A percentile compares a stretch with the other conserved stretches of the same genome.
Evolutionary conservation across 2,113 vertebrate genomes (phyloP).

Genomic region (Rhipidura dahli): DNA sequence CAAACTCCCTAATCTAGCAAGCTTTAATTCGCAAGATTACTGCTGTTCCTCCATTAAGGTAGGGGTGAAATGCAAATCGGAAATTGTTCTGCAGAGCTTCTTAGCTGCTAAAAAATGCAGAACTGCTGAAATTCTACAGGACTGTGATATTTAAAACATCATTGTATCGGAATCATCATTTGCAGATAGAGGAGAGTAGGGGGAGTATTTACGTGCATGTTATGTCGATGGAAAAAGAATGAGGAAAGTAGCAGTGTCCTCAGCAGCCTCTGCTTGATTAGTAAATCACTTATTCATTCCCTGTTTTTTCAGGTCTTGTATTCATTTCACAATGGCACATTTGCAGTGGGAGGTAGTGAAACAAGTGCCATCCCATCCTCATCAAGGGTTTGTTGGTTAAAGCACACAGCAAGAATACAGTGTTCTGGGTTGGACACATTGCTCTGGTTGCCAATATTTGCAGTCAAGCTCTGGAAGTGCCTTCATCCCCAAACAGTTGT

Average conservation of each 20-base stretch:
- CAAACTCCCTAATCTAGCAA: slow-evolving; percentile 48
- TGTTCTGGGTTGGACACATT: background rate
- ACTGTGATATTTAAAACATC: background rate
- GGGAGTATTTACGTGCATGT: background rate
- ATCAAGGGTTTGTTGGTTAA: background rate
- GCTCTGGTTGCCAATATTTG: accelerated
- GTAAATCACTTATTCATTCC: background rate
- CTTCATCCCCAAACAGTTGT: background rate
- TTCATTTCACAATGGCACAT: background rate
- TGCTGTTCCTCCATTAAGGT: slow-evolving; percentile 27
- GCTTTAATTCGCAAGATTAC: slow-evolving; percentile 18
- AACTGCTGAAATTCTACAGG: background rate
- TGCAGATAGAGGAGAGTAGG: background rate
- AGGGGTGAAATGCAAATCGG: slow-evolving; percentile 40
- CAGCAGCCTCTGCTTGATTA: background rate
- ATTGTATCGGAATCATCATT: background rate
- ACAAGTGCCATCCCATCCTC: background rate
- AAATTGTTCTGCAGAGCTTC: slow-evolving; percentile 25
- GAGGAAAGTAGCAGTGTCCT: background rate
- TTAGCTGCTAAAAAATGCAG: slow-evolving; percentile 21
- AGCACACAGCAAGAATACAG: background rate
- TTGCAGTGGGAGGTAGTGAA: background rate
- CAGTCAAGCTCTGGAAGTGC: background rate
- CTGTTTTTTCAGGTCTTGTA: background rate
- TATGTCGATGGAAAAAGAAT: background rate